Base-by-base conservation (phyloP, 2,797 vertebrate genomes). In the Rhyacichthys aspro region DNA sequence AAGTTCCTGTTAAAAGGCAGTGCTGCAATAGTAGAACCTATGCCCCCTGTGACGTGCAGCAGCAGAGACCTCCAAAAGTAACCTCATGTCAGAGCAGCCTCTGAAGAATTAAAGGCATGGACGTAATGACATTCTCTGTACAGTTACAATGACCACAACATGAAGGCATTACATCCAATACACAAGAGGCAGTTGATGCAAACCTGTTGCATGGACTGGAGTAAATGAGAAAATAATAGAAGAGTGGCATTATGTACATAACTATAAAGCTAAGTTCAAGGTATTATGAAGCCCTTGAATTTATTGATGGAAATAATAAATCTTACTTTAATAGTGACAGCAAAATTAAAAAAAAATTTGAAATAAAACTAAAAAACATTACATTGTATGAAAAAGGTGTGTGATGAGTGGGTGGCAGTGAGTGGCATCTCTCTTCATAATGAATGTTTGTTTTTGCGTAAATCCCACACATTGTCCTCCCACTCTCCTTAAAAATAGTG, bases 1-100 rank as follows among this genome's bases (percentile, higher is more conserved):
- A 77, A 70, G 76, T 78, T 87, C 57, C 63, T 76, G 70, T 80
- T 68, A 64, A 48, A 70, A 74, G 66, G 56, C 59, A 59, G 62
- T 0, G 63, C 47, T 59, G 67, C 55, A 59, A 41, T 55, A 52
- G 33, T 49, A 9, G 36, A 71, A 32, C 61, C 41, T 59, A 59
- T 10, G 10, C 63, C 64, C 63, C 39, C 59, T 57, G 59, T 59
- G 43, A 68, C 8, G 48, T 56, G 33, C 37, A 70, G 44, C 28
- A 48, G 43, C 50, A 57, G 14, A 67, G 43, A 52, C 66, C 59
- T 55, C 36, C 6, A 28, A 55, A 65, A 49, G 43, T n/a, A 55
- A 53, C 18, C n/a, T n/a, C 50, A 63, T 79, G 65, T 81, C 58
- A 78, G 9, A 54, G 44, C 23, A 54, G 19, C 37, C 43, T 63